A percentile compares a stretch with the other conserved stretches of the same genome.
phyloP scores from a whole-genome alignment of 2,113 vertebrate genomes.

The Catagonus wagneri region DNA sequence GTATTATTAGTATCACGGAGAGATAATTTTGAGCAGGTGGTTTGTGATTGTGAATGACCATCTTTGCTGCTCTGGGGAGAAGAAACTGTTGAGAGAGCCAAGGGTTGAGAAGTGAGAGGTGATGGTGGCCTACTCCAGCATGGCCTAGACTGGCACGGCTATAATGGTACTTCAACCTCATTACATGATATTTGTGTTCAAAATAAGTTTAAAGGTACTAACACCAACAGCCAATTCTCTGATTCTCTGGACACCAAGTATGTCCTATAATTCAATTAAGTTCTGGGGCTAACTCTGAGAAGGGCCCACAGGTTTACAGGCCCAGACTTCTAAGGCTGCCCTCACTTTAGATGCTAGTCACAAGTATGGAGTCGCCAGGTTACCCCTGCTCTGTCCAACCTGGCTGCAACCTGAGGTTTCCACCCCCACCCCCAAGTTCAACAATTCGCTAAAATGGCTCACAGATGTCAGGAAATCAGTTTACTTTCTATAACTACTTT shows the following conservation, averaged over 20 bases:
- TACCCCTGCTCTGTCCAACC: neutral
- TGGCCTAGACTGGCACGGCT: neutral
- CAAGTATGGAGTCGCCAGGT: neutral
- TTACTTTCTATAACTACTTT: neutral
- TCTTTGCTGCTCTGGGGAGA: neutral
- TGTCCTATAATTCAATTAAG: neutral
- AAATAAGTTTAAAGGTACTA: neutral
- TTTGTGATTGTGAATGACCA: neutral
- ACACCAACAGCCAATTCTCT: neutral
- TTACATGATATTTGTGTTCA: neutral
- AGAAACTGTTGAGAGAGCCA: neutral
- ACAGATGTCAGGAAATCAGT: neutral
- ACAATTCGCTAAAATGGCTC: neutral
- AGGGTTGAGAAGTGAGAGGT: neutral
- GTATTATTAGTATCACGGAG: neutral
- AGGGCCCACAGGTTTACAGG: neutral
- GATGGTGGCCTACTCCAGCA: neutral
- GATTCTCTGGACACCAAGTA: neutral
- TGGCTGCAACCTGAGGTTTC: neutral
- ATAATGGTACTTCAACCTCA: neutral
- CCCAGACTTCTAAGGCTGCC: neutral
- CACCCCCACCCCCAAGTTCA: neutral
- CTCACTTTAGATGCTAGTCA: neutral
- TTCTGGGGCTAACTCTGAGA: neutral
- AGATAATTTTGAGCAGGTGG: neutral